phyloP scores from a whole-genome alignment of 2,797 vertebrate species.

The Vespertilio murinus region DNA sequence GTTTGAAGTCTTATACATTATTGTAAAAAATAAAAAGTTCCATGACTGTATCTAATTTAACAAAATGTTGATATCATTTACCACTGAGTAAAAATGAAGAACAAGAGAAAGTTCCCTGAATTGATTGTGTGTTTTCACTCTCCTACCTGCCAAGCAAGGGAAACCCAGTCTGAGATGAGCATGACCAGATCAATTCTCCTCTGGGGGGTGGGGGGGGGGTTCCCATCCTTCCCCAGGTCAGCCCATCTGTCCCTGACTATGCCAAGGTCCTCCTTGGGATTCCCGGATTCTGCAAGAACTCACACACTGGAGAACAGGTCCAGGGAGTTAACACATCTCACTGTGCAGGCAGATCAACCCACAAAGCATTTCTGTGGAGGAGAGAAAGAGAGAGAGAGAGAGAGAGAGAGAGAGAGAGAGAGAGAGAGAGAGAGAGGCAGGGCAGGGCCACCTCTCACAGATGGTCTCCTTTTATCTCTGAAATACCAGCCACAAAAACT shows the following conservation, averaged over 20 bases:
- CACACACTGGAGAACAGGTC: neutral
- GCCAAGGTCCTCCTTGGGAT: neutral
- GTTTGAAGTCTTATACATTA: neutral
- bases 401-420: too few species aligned
- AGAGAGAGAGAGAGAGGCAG: neutral
- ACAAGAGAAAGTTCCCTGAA: neutral
- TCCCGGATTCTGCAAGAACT: neutral
- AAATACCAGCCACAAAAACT: neutral
- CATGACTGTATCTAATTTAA: neutral
- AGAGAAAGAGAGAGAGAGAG: too few species aligned
- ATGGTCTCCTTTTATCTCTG: neutral
- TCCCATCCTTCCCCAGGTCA: neutral
- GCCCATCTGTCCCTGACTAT: neutral
- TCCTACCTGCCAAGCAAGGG: neutral
- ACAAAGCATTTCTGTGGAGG: too few species aligned
- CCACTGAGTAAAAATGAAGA: neutral
- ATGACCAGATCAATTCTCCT: neutral
- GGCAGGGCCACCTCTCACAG: neutral
- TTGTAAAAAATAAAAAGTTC: neutral
- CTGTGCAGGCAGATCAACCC: neutral
- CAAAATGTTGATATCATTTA: neutral
- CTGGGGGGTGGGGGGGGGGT: too few species aligned
- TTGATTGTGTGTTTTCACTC: neutral
- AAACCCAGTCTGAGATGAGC: neutral
- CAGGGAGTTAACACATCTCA: neutral